phyloP scores from a whole-genome alignment of 2,888 invertebrate genomes.

The Neelides folsomi region DNA sequence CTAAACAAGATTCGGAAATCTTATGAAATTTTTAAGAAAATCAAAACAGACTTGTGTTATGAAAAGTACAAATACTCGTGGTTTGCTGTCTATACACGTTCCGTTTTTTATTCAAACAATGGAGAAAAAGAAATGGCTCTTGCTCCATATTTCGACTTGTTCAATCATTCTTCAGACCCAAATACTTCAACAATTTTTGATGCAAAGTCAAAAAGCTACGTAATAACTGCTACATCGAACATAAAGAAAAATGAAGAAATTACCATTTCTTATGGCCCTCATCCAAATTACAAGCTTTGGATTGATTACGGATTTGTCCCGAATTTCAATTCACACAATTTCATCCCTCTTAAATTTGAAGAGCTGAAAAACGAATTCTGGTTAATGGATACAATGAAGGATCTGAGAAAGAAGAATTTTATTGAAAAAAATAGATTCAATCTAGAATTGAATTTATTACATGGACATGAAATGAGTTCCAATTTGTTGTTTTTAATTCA shows the following conservation, averaged over 20 bases:
- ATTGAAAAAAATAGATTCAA: slow-evolving; percentile 11
- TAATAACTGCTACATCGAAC: slow-evolving; percentile 43
- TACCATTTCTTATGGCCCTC: slow-evolving; percentile 77
- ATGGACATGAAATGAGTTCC: slow-evolving; percentile 19
- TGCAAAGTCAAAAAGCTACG: slow-evolving; percentile 40
- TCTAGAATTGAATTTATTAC: slow-evolving; percentile 13
- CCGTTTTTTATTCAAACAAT: slow-evolving; percentile 16
- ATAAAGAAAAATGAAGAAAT: slow-evolving; percentile 57
- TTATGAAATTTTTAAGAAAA: slow-evolving; percentile 23
- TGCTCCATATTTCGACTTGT: slow-evolving; percentile 77
- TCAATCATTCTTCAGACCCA: slow-evolving; percentile 57
- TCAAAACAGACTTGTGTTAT: slow-evolving; percentile 2
- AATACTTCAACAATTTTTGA: slow-evolving; percentile 36
- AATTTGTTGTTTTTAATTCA: slow-evolving; percentile 19
- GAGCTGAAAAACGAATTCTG: not conserved
- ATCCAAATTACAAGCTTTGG: slow-evolving; percentile 65
- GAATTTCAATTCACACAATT: slow-evolving; percentile 54
- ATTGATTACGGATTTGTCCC: slow-evolving; percentile 74
- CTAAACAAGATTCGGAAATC: slow-evolving; percentile 41
- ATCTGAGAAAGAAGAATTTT: slow-evolving; percentile 15
- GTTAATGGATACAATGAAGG: slow-evolving; percentile 4
- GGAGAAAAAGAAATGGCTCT: slow-evolving; percentile 45
- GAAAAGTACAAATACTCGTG: slow-evolving; percentile 19
- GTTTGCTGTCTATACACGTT: slow-evolving; percentile 23
- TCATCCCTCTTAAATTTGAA: slow-evolving; percentile 44